These are phyloP conservation scores for Hycleus cichorii DNA, from an alignment of 1,140 invertebrate species.

Conservation along the genomic window DNA sequence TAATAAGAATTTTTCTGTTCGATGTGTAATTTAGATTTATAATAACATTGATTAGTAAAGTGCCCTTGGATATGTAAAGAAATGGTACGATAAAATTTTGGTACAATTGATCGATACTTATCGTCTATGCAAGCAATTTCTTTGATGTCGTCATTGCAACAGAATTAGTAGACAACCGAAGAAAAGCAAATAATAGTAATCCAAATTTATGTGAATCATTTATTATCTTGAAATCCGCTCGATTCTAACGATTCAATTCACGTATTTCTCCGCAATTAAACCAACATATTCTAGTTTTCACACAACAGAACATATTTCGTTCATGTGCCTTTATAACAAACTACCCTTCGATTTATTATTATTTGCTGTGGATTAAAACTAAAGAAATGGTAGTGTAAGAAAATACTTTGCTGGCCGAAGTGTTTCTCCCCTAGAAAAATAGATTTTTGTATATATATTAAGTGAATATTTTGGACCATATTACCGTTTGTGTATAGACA, in stretches of 20 bases:
- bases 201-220: too few species aligned
- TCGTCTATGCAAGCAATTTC: background rate
- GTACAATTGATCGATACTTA: background rate
- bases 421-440: background rate
- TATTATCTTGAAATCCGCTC: too few species aligned
- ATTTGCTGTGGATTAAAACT: slow-evolving; percentile 1
- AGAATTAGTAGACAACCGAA: too few species aligned
- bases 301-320: background rate
- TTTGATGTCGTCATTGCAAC: too few species aligned
- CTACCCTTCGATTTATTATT: background rate
- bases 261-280: background rate
- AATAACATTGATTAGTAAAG: slow-evolving; percentile 11
- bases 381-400: background rate
- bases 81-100: background rate
- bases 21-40: background rate
- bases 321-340: slow-evolving; percentile 3
- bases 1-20: background rate
- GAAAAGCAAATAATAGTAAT: too few species aligned
- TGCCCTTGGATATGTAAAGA: slow-evolving; percentile 3
- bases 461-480: slow-evolving; percentile 26
- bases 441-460: slow-evolving; percentile 5
- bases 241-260: background rate
- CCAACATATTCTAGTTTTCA: background rate
- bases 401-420: slow-evolving; percentile 22
- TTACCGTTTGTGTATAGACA: slow-evolving; percentile 23